phyloP scores from a whole-genome alignment of 2,888 invertebrate species.

The Epicampocera succincta region DNA sequence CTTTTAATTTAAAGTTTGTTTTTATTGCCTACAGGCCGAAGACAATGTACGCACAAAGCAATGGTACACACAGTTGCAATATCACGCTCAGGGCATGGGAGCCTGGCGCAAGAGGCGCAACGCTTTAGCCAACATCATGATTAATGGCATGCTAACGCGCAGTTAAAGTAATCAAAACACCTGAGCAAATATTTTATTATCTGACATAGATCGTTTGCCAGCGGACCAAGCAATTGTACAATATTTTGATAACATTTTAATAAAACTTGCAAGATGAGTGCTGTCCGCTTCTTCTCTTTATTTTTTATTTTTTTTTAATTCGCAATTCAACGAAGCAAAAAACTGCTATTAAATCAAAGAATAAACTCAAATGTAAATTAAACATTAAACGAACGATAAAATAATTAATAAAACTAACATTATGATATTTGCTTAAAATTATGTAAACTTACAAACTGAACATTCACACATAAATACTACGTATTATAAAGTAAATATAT shows the following conservation, averaged over 20 bases:
- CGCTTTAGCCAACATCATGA: conserved; percentile 98
- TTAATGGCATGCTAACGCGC: conserved; percentile 88
- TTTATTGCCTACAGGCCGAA: conserved; percentile 86
- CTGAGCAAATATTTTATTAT: background rate
- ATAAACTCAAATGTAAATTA: conserved; percentile 53
- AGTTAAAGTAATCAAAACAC: conserved; percentile 54
- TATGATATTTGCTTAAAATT: conserved; percentile 34
- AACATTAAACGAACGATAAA: conserved; percentile 49
- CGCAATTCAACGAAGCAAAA: background rate
- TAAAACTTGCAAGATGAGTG: no score
- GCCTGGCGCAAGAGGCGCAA: conserved; percentile 95
- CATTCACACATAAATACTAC: background rate
- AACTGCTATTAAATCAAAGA: background rate
- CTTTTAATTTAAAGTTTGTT: conserved; percentile 6
- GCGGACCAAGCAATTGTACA: no score
- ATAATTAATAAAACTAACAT: conserved; percentile 12
- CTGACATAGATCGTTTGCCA: no score
- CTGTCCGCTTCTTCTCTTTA: no score
- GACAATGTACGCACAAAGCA: conserved; percentile 91
- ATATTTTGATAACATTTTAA: no score
- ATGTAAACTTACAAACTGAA: conserved; percentile 6
- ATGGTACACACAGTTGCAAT: conserved; percentile 95
- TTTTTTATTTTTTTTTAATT: background rate
- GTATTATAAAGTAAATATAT: background rate
- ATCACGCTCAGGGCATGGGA: conserved; percentile 95